These are phyloP conservation scores for Brachyrhaphis roseni DNA, from an alignment of 2,797 vertebrate species.

Conservation along the genomic window DNA sequence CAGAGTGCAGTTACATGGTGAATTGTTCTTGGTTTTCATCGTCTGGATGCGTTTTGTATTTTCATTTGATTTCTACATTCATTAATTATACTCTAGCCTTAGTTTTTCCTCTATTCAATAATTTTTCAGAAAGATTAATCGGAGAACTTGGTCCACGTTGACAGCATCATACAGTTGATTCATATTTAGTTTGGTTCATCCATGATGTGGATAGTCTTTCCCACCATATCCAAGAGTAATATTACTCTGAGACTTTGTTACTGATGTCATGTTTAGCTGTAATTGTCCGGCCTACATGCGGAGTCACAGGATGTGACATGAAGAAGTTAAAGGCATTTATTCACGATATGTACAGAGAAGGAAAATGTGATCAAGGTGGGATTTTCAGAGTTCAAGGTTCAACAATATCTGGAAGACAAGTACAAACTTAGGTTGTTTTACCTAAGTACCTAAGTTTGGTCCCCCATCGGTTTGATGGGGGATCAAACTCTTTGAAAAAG, in stretches of 20 bases:
- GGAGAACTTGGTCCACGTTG: neutral
- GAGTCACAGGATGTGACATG: neutral
- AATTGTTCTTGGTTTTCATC: neutral
- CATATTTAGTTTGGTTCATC: neutral
- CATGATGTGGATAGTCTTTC: neutral
- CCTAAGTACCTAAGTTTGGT: no score
- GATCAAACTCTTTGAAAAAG: no score
- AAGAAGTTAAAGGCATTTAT: neutral
- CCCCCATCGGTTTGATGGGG: no score
- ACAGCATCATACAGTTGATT: neutral
- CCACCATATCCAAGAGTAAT: neutral
- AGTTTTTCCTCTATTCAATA: neutral
- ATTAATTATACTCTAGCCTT: neutral
- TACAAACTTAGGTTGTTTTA: no score
- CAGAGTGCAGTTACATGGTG: neutral
- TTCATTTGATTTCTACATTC: slow-evolving; percentile 5
- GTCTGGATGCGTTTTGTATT: slow-evolving; percentile 23
- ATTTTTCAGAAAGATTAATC: neutral
- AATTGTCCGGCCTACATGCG: neutral
- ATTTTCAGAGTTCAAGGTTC: neutral
- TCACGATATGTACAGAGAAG: neutral
- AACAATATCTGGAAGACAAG: neutral
- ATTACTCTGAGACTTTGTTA: neutral
- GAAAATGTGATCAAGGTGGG: neutral
- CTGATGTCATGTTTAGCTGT: neutral